Evolutionary conservation across 2,113 vertebrate species (phyloP), one percentile per base, ranked within the genome.

Genomic region (Oplegnathus fasciatus): DNA sequence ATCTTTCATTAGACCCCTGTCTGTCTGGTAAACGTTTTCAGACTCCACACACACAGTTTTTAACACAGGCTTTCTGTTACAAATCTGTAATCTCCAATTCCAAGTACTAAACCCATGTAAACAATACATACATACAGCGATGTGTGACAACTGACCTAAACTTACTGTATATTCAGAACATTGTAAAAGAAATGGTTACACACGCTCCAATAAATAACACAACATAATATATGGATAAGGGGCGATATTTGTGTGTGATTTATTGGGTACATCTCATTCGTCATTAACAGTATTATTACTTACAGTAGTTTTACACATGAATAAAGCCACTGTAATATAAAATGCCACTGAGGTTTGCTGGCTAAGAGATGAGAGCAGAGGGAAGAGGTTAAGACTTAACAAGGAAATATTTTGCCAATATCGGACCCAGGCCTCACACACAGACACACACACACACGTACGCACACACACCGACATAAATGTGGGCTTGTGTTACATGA

Each of bases 401-500:
- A 22, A 83, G 82, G 83, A 82, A 90, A 84, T 73, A 71, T 82
- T 85, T 92, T 89, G 88, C 92, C 93, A 92, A 46, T 90, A 86
- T 90, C 87, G 88, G 87, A 89, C 85, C 76, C 79, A 28, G 82
- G 71, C 66, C 76, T 74, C 86, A 55, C 76, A 68, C 78, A 80
- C 84, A 81, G 78, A 75, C 40, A 80, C 58, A 78, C 77, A 84
- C 58, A 77, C 55, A 69, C 60, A 52, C 50, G n/a, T n/a, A 83
- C 70, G n/a, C n/a, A 80, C 54, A 65, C 66, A 73, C 66, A 74
- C 55, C 24, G 5, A 77, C 65, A 88, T 83, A 88, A 88, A 86
- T 80, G 91, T 83, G 76, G 88, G 87, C 82, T 94, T 94, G 91
- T 94, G 91, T 94, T 94, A 94, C 93, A 88, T 52, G 92, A 89